Conservation (phyloP, 2,888 invertebrate genomes). For the Pocota personata region DNA sequence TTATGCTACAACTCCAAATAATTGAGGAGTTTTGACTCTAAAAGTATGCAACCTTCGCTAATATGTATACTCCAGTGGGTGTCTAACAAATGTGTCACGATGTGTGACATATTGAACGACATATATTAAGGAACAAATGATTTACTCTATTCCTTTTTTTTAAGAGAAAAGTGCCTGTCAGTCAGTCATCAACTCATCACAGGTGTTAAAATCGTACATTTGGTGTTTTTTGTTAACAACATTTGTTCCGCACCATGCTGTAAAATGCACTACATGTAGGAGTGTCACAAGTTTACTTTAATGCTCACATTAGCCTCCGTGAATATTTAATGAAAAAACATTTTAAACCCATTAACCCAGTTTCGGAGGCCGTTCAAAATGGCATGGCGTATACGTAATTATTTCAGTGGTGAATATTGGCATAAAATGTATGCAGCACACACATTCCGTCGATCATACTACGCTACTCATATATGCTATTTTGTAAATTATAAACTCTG, state of each 20-base stretch:
- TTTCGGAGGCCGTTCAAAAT: slow-evolving; percentile 9
- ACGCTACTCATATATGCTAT: background rate
- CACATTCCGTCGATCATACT: background rate
- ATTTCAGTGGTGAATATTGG: slow-evolving; percentile 12
- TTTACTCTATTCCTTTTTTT: background rate
- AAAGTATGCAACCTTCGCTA: background rate
- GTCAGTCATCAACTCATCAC: background rate
- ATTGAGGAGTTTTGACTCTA: background rate
- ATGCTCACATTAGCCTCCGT: slow-evolving; percentile 17
- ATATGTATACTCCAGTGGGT: background rate
- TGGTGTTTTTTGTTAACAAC: background rate
- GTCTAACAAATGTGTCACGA: background rate
- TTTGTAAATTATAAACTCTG: background rate
- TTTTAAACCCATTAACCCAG: slow-evolving; percentile 53
- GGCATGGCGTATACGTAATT: background rate
- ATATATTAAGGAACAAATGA: background rate
- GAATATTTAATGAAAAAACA: slow-evolving; percentile 45
- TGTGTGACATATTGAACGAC: background rate
- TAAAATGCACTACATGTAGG: background rate
- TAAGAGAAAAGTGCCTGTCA: background rate
- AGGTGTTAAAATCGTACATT: background rate
- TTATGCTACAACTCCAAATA: too few species aligned
- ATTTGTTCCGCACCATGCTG: background rate
- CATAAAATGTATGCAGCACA: background rate
- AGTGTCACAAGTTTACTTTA: background rate